Conservation (phyloP, 1,140 invertebrate genomes). For the Macrosteles quadrilineatus region DNA sequence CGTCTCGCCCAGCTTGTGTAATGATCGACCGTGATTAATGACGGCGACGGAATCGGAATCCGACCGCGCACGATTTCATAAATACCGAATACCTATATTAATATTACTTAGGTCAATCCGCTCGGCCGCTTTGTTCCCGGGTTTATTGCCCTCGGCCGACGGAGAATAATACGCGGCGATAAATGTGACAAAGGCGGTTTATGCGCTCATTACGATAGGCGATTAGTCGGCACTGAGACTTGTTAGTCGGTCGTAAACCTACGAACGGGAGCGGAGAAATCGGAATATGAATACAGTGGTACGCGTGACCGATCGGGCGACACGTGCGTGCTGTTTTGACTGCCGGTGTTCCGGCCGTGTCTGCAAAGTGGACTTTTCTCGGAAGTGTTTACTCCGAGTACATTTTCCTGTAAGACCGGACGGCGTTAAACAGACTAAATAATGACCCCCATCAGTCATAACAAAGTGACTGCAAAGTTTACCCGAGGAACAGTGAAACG, state of each 20-base stretch:
- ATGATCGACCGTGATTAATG: constrained; percentile 16
- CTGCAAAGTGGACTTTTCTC: background rate
- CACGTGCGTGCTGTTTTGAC: background rate
- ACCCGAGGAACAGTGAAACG: too few relatives aligned
- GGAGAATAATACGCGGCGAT: constrained; percentile 6
- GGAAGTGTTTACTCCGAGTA: too few relatives aligned
- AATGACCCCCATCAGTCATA: too few relatives aligned
- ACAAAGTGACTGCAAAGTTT: too few relatives aligned
- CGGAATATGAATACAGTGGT: too few relatives aligned
- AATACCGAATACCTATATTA: constrained; percentile 18
- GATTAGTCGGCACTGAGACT: background rate
- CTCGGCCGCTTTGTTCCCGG: background rate
- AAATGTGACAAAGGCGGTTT: constrained; percentile 22
- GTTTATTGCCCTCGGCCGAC: background rate
- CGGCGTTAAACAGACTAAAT: too few relatives aligned
- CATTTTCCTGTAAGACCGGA: too few relatives aligned
- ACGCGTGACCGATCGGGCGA: too few relatives aligned
- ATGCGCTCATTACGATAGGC: constrained; percentile 8
- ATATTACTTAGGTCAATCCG: constrained; percentile 2
- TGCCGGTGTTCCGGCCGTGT: background rate
- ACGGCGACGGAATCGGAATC: background rate
- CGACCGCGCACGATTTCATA: constrained; percentile 14
- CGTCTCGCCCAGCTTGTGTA: background rate
- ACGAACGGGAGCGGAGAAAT: constrained; percentile 4
- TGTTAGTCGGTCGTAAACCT: constrained; percentile 7